Conservation (phyloP, 1,140 invertebrate species). For the Plodia interpunctella region DNA sequence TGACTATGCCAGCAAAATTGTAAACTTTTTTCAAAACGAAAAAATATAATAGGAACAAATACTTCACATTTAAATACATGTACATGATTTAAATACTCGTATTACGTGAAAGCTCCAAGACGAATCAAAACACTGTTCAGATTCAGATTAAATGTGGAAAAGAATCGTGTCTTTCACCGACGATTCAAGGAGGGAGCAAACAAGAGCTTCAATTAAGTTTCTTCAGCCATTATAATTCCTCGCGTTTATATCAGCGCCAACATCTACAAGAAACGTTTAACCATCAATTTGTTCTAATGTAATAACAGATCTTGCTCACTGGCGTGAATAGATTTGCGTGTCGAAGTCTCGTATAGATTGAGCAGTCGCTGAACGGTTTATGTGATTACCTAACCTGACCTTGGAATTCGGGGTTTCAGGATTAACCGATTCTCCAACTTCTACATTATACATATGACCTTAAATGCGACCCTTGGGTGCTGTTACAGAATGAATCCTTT, state of each 20-base stretch:
- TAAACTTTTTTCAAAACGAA: too few relatives aligned
- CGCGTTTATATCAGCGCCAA: not conserved
- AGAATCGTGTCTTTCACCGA: not conserved
- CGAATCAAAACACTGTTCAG: too few relatives aligned
- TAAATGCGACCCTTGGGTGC: too few relatives aligned
- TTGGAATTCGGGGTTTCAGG: not conserved
- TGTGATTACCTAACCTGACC: constrained; percentile 16
- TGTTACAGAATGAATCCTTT: not conserved
- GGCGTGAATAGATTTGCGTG: constrained; percentile 30
- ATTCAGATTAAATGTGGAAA: too few relatives aligned
- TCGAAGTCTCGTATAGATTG: constrained; percentile 11
- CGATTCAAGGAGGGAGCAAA: constrained; percentile 8
- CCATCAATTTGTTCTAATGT: constrained; percentile 12
- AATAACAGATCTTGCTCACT: constrained; percentile 24
- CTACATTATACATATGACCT: too few relatives aligned
- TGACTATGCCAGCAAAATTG: too few relatives aligned
- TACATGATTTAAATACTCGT: too few relatives aligned
- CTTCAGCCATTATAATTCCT: constrained; percentile 13
- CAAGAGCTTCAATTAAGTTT: constrained; percentile 19
- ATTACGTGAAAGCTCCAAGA: too few relatives aligned
- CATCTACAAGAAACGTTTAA: constrained; percentile 6
- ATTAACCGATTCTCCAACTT: not conserved
- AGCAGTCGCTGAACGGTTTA: constrained; percentile 3
- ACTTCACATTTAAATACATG: too few relatives aligned
- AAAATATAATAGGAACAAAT: too few relatives aligned